phyloP scores from a whole-genome alignment of 1,140 invertebrate genomes.

The Mizuhopecten yessoensis region DNA sequence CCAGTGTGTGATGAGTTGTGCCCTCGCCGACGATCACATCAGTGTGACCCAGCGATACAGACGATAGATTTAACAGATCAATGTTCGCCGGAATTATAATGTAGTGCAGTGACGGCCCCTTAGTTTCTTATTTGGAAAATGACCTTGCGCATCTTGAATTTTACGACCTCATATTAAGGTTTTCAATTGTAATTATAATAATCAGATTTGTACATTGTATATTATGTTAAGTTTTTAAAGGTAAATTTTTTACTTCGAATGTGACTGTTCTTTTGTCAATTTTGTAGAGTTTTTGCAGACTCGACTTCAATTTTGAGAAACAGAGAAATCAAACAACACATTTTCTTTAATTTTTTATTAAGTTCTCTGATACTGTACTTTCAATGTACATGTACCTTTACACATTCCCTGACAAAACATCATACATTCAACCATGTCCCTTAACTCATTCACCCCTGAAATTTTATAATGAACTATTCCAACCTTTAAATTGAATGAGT shows the following conservation, averaged over 20 bases:
- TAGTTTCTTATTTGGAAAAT: neutral
- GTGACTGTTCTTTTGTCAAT: too few relatives aligned
- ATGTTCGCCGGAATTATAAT: too few relatives aligned
- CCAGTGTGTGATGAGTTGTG: neutral
- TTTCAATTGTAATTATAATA: too few relatives aligned
- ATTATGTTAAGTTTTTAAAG: too few relatives aligned
- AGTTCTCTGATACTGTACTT: constrained; percentile 32
- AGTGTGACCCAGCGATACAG: constrained; percentile 1
- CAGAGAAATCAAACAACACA: neutral
- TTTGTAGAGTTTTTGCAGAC: too few relatives aligned
- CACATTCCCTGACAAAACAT: constrained; percentile 38
- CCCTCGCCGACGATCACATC: constrained; percentile 13
- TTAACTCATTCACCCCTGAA: too few relatives aligned
- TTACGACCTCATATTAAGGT: too few relatives aligned
- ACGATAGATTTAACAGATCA: neutral
- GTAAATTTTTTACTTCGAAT: too few relatives aligned
- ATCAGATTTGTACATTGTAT: too few relatives aligned
- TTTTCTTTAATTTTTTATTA: constrained; percentile 9
- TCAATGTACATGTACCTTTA: constrained; percentile 22
- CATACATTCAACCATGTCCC: constrained; percentile 7
- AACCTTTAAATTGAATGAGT: too few relatives aligned
- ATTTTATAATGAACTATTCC: too few relatives aligned
- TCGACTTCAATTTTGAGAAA: neutral
- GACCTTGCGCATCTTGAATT: neutral
- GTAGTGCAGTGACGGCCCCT: neutral